A percentile compares a stretch with the other conserved stretches of the same genome.
These are phyloP conservation scores for Polyommatus icarus DNA, from an alignment of 2,888 invertebrate species.

Conservation along the genomic window DNA sequence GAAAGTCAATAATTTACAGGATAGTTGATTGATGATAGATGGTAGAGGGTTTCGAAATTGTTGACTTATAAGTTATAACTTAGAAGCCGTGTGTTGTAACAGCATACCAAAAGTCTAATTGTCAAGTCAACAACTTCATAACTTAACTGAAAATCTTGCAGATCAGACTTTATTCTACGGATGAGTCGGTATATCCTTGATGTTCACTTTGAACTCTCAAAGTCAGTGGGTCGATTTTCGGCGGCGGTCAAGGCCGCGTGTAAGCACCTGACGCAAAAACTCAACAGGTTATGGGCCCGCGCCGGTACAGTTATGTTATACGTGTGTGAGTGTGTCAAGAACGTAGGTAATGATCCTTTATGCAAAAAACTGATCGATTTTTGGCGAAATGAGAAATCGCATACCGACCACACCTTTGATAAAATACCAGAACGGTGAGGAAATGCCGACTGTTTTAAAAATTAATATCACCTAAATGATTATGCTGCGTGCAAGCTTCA, in stretches of 20 bases:
- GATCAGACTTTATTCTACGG: neutral
- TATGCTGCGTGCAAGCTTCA: no score
- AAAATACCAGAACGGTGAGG: neutral
- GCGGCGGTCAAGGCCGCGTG: conserved; percentile 72
- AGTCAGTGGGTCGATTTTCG: conserved; percentile 46
- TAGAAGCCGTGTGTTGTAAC: neutral
- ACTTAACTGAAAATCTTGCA: neutral
- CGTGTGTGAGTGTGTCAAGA: conserved; percentile 44
- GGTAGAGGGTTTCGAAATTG: no score
- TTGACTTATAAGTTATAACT: no score
- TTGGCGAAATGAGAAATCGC: neutral
- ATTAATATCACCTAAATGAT: no score
- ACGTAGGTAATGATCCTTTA: neutral
- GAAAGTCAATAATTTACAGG: no score
- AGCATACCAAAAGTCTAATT: neutral
- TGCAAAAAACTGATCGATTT: conserved; percentile 11
- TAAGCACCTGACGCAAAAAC: conserved; percentile 74
- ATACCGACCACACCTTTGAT: neutral
- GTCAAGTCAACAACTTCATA: neutral
- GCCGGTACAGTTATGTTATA: conserved; percentile 55
- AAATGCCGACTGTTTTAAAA: neutral
- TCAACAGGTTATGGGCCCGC: conserved; percentile 62
- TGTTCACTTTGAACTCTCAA: conserved; percentile 3
- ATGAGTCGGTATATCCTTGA: neutral
- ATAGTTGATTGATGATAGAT: no score